Evolutionary conservation across 1,140 invertebrate species (phyloP).

Genomic region (Popillia japonica): DNA sequence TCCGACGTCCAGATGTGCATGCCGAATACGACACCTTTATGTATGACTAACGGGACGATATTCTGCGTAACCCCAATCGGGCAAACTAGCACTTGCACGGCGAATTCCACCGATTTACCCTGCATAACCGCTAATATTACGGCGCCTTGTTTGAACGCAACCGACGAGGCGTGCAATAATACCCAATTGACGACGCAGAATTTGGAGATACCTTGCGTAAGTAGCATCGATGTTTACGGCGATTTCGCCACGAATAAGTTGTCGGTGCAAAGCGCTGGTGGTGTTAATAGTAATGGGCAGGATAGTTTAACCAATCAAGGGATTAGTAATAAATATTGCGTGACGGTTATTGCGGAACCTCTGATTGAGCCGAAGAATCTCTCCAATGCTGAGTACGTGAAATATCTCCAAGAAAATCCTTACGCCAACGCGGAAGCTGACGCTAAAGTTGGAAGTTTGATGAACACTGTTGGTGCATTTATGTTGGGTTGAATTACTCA

Average conservation of each 20-base stretch:
- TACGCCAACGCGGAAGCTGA: constrained; percentile 8
- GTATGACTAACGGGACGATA: constrained; percentile 34
- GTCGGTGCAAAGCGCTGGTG: background rate
- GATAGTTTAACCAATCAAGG: background rate
- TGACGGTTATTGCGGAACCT: constrained; percentile 34
- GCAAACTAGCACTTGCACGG: background rate
- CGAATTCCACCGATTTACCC: background rate
- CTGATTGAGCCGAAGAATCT: constrained; percentile 15
- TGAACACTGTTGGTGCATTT: background rate
- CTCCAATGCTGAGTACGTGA: background rate
- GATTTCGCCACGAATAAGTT: constrained; percentile 19
- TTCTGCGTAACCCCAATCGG: constrained; percentile 9
- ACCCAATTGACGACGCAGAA: background rate
- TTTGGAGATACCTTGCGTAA: constrained; percentile 32
- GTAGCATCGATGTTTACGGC: constrained; percentile 14
- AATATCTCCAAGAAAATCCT: constrained; percentile 22
- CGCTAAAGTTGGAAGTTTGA: background rate
- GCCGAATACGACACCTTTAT: constrained; percentile 13
- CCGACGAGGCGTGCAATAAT: background rate
- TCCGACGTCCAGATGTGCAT: background rate
- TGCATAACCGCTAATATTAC: constrained; percentile 28
- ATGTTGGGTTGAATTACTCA: background rate
- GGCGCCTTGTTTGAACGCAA: constrained; percentile 10
- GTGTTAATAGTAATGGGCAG: background rate
- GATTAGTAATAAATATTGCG: constrained; percentile 35